Conservation (phyloP, 2,797 vertebrate species). For the Philypnodon macrostomus region DNA sequence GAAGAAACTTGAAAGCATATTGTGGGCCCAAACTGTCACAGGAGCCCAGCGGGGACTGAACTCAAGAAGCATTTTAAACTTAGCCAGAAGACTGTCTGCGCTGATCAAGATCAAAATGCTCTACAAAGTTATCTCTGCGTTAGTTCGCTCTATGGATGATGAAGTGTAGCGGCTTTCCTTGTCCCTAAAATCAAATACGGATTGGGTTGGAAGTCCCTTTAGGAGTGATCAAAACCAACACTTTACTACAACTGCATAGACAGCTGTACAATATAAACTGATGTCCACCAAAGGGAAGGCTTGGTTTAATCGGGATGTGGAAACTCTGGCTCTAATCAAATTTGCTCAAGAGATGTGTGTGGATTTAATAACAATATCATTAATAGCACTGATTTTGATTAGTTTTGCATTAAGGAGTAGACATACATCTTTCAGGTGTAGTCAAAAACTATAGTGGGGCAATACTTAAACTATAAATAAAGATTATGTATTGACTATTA, state of each 20-base stretch:
- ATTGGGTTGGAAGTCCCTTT: conserved; percentile 8
- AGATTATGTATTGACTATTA: too few species aligned
- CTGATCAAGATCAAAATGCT: conserved; percentile 25
- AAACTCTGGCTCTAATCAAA: conserved; percentile 1
- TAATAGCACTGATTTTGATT: conserved; percentile 1
- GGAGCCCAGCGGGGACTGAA: conserved; percentile 17
- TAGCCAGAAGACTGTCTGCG: conserved; percentile 17
- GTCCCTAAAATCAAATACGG: conserved; percentile 30
- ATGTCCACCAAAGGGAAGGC: not conserved
- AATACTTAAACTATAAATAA: too few species aligned
- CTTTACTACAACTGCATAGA: not conserved
- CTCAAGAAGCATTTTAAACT: conserved; percentile 25
- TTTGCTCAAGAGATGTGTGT: conserved; percentile 1
- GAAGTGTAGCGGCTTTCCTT: conserved; percentile 13
- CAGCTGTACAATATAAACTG: not conserved
- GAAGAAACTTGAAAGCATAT: conserved; percentile 22
- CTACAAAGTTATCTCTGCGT: conserved; percentile 13
- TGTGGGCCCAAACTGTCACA: conserved; percentile 8
- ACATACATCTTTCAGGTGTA: too few species aligned
- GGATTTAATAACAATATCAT: conserved; percentile 1
- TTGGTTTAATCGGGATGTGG: too few species aligned
- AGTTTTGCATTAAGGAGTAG: too few species aligned
- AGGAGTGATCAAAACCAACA: conserved; percentile 5
- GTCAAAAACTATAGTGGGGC: too few species aligned
- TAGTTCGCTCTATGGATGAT: conserved; percentile 5